phyloP scores from a whole-genome alignment of 2,113 vertebrate species.

The Columba livia region DNA sequence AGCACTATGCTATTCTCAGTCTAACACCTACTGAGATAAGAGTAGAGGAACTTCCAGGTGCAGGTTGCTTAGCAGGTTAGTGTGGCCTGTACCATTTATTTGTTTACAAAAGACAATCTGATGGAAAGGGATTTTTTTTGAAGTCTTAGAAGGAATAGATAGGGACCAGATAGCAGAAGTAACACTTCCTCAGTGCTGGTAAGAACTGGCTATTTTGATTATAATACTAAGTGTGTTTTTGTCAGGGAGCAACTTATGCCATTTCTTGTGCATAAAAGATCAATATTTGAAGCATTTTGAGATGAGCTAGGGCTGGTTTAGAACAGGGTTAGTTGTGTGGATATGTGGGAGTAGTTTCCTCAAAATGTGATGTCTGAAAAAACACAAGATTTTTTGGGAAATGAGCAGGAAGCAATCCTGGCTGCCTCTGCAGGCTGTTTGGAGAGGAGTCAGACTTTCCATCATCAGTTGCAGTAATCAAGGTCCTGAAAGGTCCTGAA shows the following conservation, averaged over 20 bases:
- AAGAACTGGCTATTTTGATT: background rate
- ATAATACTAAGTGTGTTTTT: background rate
- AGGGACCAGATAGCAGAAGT: background rate
- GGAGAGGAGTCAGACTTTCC: background rate
- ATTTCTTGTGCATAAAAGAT: background rate
- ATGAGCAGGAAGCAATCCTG: background rate
- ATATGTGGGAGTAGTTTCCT: background rate
- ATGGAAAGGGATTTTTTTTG: background rate
- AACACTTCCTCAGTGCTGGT: background rate
- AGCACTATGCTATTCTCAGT: background rate
- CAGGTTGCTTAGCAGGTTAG: background rate
- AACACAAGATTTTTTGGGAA: background rate
- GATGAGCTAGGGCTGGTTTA: background rate
- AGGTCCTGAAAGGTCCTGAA: background rate
- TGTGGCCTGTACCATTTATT: background rate
- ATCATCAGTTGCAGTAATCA: background rate
- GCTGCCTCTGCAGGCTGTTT: background rate
- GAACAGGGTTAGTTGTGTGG: background rate
- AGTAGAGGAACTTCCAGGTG: background rate
- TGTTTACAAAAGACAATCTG: background rate
- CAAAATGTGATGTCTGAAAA: background rate
- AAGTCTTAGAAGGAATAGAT: background rate
- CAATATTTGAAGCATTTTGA: background rate
- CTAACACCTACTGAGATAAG: background rate
- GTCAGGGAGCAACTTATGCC: background rate